phyloP scores from a whole-genome alignment of 2,113 vertebrate species.

The Diphyllodes magnificus region DNA sequence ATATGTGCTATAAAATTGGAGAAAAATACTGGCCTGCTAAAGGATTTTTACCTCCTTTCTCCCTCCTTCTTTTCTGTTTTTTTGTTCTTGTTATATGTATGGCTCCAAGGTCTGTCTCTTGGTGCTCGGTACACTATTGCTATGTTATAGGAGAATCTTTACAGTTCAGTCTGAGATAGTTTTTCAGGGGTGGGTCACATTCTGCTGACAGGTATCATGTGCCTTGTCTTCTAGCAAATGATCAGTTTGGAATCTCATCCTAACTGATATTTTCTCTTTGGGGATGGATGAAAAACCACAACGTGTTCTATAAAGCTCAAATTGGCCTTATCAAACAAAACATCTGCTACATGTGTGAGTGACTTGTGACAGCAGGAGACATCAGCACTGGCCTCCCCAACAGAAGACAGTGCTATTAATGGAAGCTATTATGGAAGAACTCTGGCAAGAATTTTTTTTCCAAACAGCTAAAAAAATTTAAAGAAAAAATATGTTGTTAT shows the following conservation, averaged over 20 bases:
- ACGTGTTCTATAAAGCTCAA: conserved; percentile 65
- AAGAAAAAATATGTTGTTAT: conserved; percentile 73
- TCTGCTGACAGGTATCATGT: neutral
- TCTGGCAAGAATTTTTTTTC: conserved; percentile 60
- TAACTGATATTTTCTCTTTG: conserved; percentile 58
- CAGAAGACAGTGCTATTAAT: conserved; percentile 71
- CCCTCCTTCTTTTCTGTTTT: neutral
- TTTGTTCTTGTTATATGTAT: neutral
- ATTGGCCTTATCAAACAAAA: conserved; percentile 72
- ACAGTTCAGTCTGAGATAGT: neutral
- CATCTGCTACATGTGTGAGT: conserved; percentile 67
- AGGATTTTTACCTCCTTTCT: neutral
- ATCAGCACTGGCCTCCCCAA: conserved; percentile 56
- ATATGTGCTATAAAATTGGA: neutral
- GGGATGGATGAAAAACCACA: conserved; percentile 27
- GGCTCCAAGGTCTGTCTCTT: neutral
- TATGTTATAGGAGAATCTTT: neutral
- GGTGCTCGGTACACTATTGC: neutral
- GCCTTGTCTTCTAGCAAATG: neutral
- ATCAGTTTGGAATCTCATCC: conserved; percentile 27
- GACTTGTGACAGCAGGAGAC: conserved; percentile 72
- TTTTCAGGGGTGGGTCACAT: neutral
- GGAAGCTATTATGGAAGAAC: conserved; percentile 73
- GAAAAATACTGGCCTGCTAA: neutral
- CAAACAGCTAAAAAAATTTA: conserved; percentile 54